A percentile compares a stretch with the other conserved stretches of the same genome.
phyloP scores from a whole-genome alignment of 1,140 invertebrate genomes.

The Bombyx mori region DNA sequence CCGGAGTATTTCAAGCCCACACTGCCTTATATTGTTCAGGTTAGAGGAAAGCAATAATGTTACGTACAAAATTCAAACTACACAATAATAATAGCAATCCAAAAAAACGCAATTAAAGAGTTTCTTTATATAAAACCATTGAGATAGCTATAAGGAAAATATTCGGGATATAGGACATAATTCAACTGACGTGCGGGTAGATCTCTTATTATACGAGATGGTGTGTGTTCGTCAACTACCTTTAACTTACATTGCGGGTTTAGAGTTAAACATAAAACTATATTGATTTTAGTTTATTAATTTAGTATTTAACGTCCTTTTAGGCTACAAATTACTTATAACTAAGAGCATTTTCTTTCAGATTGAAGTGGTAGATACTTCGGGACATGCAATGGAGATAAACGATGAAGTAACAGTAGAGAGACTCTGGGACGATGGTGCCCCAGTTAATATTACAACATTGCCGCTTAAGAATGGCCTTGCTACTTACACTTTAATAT shows the following conservation, averaged over 20 bases:
- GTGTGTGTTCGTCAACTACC: too few species aligned
- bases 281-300: too few species aligned
- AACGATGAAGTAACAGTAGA: constrained; percentile 48
- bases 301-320: not conserved
- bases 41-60: constrained; percentile 58
- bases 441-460: constrained; percentile 42
- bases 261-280: too few species aligned
- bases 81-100: too few species aligned
- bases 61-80: too few species aligned
- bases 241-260: too few species aligned
- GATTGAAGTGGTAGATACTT: constrained; percentile 55
- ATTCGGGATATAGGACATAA: too few species aligned
- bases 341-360: constrained; percentile 11
- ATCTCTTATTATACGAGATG: too few species aligned
- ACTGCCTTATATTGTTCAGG: constrained; percentile 85
- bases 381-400: constrained; percentile 33
- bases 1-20: constrained; percentile 90
- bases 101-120: too few species aligned
- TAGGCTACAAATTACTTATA: not conserved
- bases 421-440: constrained; percentile 55
- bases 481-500: constrained; percentile 38
- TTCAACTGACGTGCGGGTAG: too few species aligned
- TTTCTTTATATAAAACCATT: too few species aligned
- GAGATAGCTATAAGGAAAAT: too few species aligned
- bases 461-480: constrained; percentile 38